These are phyloP conservation scores for Meta bourneti DNA, from an alignment of 2,888 invertebrate genomes.

Conservation along the genomic window DNA sequence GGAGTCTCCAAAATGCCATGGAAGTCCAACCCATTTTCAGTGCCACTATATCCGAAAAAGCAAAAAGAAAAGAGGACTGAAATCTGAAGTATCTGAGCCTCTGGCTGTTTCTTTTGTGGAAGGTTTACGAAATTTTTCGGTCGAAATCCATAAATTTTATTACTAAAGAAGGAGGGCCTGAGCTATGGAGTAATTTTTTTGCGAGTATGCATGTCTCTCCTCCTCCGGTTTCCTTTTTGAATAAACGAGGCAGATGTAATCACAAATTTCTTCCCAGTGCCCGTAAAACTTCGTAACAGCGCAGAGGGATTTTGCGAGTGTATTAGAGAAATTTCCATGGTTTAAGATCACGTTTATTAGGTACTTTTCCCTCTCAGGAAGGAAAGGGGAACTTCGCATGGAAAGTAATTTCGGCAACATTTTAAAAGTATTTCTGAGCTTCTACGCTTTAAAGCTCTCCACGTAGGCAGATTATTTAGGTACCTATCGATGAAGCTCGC, in stretches of 20 bases:
- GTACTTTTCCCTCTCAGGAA: slow-evolving; percentile 33
- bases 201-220: slow-evolving; percentile 21
- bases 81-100: slow-evolving; percentile 39
- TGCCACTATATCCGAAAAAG: slow-evolving; percentile 34
- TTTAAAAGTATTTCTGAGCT: slow-evolving; percentile 29
- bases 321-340: slow-evolving; percentile 43
- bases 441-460: slow-evolving; percentile 3
- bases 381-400: slow-evolving; percentile 3
- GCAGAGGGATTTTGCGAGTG: slow-evolving; percentile 11
- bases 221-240: slow-evolving; percentile 20
- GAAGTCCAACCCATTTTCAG: slow-evolving; percentile 44
- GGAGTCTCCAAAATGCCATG: slow-evolving; percentile 21
- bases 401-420: slow-evolving; percentile 22
- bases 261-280: slow-evolving; percentile 51
- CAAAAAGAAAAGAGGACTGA: neutral
- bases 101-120: slow-evolving; percentile 49
- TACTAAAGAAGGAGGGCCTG: slow-evolving; percentile 33
- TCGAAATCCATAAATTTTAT: slow-evolving; percentile 67
- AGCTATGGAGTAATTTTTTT: slow-evolving; percentile 61
- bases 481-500: neutral
- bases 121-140: slow-evolving; percentile 64
- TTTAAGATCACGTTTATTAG: slow-evolving; percentile 54
- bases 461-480: neutral
- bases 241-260: slow-evolving; percentile 56
- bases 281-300: slow-evolving; percentile 24